Base-by-base conservation (phyloP, 2,113 vertebrate genomes). In the Scomber colias region DNA sequence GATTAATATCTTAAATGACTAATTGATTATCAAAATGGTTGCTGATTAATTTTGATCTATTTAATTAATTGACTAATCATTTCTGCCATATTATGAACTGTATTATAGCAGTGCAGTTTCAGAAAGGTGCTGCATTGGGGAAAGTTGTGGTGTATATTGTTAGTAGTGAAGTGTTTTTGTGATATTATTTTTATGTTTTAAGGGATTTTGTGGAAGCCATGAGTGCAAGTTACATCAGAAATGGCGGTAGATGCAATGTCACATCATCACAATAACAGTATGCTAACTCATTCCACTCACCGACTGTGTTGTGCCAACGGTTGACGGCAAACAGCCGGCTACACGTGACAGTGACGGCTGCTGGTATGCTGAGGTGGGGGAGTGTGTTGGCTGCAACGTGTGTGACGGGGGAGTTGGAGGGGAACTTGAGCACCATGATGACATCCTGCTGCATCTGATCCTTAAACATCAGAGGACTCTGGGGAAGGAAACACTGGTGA, bases 391-490 rank as follows among this genome's bases (percentile, higher is more conserved):
- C 98, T 0, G 98, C 98, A 59, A 99, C 98, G 0, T 99, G 98
- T 0, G 98, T 99, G 83, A 99, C 98, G 0, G 98, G 98, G 12
- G 98, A 99, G 88, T 99, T 99, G 53, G 98, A 99, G 4, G 98
- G 98, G 80, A 99, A 99, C 95, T 99, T 99, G 81, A 99, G 96
- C 95, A 99, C 98, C 98, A 99, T 99, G 91, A 99, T 99, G 85
- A 99, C 98, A 77, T 99, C 98, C 94, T 99, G 98, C 94, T 99
- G 98, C 98, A 99, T 99, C 95, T 99, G 98, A 94, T 99, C 98
- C 96, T 99, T 99, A 95, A 99, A 99, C 98, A 99, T 99, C 96
- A 99, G 97, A 15, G 98, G 98, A 89, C 98, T 99, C 98, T 99
- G 98, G 90, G 98, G 98, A 96, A 99, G 98, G 97, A 99, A 99